Evolutionary conservation across 2,888 invertebrate genomes (phyloP).

Genomic region (Idaea straminata): DNA sequence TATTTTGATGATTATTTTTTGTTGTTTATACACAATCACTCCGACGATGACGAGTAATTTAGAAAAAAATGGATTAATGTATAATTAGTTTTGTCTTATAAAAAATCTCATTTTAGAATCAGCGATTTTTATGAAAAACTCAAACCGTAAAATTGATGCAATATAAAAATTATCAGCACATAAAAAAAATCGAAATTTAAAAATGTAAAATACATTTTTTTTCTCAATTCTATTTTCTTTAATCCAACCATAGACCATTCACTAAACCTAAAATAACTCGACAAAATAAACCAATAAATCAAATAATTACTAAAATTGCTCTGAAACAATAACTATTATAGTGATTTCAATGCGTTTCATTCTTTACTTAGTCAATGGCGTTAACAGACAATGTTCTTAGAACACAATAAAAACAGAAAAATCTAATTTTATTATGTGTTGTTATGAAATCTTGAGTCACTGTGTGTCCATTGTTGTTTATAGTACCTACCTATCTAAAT

Average conservation of each 20-base stretch:
- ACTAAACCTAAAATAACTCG: not conserved
- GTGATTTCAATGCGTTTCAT: not conserved
- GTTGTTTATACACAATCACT: too few species aligned
- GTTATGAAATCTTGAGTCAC: not conserved
- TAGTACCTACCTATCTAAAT: not conserved
- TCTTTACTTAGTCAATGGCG: not conserved
- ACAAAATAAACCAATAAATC: not conserved
- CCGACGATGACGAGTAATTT: too few species aligned
- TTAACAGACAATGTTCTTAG: not conserved
- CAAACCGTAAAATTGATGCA: too few species aligned
- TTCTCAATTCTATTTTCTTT: not conserved
- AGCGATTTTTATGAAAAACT: too few species aligned
- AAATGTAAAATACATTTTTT: too few species aligned
- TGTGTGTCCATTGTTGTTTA: not conserved
- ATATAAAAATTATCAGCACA: too few species aligned
- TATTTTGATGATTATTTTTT: too few species aligned
- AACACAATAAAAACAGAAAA: slow-evolving; percentile 1
- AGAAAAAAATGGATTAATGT: too few species aligned
- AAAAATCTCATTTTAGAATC: too few species aligned
- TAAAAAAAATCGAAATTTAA: too few species aligned
- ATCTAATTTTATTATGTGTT: not conserved
- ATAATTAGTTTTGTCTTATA: too few species aligned
- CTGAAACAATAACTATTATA: not conserved
- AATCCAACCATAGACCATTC: not conserved
- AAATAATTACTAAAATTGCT: not conserved